Conservation (phyloP, 2,888 invertebrate species). For the Xylota sylvarum region DNA sequence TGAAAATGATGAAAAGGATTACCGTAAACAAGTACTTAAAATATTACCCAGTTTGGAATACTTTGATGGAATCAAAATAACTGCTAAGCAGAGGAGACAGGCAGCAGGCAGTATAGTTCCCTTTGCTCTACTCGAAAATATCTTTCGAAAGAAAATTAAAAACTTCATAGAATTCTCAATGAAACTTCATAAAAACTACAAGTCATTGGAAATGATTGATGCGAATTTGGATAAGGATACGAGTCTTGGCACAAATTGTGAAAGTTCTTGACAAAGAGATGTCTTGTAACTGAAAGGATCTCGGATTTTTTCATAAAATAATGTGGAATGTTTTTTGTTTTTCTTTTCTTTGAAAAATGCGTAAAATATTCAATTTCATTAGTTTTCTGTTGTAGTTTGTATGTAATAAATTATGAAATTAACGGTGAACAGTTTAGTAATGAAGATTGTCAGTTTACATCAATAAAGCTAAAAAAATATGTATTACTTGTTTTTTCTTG, state of each 20-base stretch:
- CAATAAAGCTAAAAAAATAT: neutral
- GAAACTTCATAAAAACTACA: conserved; percentile 57
- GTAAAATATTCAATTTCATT: neutral
- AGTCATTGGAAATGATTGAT: conserved; percentile 66
- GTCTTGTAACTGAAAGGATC: neutral
- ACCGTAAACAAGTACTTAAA: conserved; percentile 77
- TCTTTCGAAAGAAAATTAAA: conserved; percentile 65
- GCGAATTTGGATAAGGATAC: conserved; percentile 33
- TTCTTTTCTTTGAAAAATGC: neutral
- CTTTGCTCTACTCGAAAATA: conserved; percentile 56
- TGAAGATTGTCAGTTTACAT: conserved; percentile 2
- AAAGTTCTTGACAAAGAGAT: conserved; percentile 46
- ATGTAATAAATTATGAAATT: conserved; percentile 10
- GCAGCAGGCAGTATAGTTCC: conserved; percentile 40
- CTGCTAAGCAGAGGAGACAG: conserved; percentile 36
- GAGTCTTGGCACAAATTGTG: conserved; percentile 22
- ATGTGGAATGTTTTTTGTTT: too few relatives aligned
- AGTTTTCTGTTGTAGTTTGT: conserved; percentile 1
- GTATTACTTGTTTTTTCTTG: neutral
- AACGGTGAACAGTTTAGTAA: conserved; percentile 4
- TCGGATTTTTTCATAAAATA: conserved; percentile 21
- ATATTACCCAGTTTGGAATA: conserved; percentile 77
- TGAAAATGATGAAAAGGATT: conserved; percentile 84
- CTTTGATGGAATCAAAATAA: conserved; percentile 78
- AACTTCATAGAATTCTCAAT: conserved; percentile 57